Evolutionary conservation across 1,140 invertebrate species (phyloP), one percentile per base, ranked within the genome.

Genomic region (Anastrepha obliqua): DNA sequence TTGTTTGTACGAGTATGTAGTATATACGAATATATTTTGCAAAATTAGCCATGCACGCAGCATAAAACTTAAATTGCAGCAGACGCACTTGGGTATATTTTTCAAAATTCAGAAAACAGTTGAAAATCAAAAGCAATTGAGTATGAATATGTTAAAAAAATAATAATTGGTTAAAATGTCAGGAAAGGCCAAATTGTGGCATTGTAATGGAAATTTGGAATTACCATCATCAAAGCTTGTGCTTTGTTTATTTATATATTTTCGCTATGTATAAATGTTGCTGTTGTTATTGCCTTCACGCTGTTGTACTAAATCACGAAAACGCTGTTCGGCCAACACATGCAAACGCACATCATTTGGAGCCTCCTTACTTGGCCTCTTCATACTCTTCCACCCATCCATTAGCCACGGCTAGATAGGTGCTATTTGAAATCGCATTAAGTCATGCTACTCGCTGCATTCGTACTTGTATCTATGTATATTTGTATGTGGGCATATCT

Each of bases 401-500:
- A 20, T n/a, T 42, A 11, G n/a, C 3, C 55, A 5, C 9, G 6
- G 58, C 51, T 7, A 62, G 58, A 42, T 15, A 3, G 11, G 15
- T 29, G 20, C 85, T 86, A 8, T 67, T 60, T 86, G 15, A 64
- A 65, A 55, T 67, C 86, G 20, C 87, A 58, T 74, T 78, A 67
- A 55, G 65, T 59, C 70, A 86, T 64, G 65, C 29, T 67, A 67
- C 87, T 29, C 55, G 87, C 62, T 88, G 55, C 78, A 88, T 86
- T 88, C 9, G 89, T 90, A 90, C 91, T 91, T 90, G 90, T 91
- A 92, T 90, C 5, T 67, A 20, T 9, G 20, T 74, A 42, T 90
- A 90, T 91, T 91, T 90, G 2, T 67, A 20, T 9, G 20, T 74
- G 70, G 15, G 60, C n/a, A 62, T 62, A 0, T 17, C 13, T 47